Base-by-base conservation (phyloP, 1,140 invertebrate genomes). In the Epicauta chinensis region DNA sequence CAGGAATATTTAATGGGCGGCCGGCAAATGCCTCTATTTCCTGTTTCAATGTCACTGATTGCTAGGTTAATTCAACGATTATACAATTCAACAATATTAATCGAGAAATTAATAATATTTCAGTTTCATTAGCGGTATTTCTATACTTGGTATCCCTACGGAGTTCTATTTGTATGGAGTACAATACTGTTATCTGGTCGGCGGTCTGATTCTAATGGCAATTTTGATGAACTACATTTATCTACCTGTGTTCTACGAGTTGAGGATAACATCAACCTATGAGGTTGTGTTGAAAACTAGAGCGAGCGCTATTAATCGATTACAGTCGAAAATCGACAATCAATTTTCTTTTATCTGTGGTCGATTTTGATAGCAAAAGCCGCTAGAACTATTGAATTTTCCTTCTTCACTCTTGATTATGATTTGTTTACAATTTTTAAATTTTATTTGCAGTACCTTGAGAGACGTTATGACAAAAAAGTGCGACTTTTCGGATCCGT, bases 1-100 rank as follows among this genome's bases (percentile, higher is more conserved):
- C 79, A 82, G 40, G 87, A 92, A 55, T 94, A 93, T 67, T 72
- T 95, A 13, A 81, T 93, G 55, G 91, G 88, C 1, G 89, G 88
- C 5, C 77, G 87, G 53, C 84, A 85, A 53, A 90, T 95, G 89
- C 79, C 79, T 39, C 74, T 86, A 5, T 77, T 90, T 56, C 88
- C 90, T 0, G 81, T 92, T 10, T 81, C 84, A 54, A 79, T 91
- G 73, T 91, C 88, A 7, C 71, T 93, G 1, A 81, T 91, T 53
- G 86, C 91, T 14, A 87, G 83, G 78, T 87, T 72, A 73, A 65
- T 63, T 17, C 7, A 30, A 34, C 42, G 10, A 16, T 43, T 13
- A 44, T 5, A 7, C 23, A 23, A 23, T 23, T 23, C 7, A 23
- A 23, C 23, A 3, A 44, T n/a, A 7, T 4, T 16, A 41, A 41